A percentile compares a stretch with the other conserved stretches of the same genome.
Conservation (phyloP, 2,797 vertebrate genomes). For the Sardinella longiceps region DNA sequence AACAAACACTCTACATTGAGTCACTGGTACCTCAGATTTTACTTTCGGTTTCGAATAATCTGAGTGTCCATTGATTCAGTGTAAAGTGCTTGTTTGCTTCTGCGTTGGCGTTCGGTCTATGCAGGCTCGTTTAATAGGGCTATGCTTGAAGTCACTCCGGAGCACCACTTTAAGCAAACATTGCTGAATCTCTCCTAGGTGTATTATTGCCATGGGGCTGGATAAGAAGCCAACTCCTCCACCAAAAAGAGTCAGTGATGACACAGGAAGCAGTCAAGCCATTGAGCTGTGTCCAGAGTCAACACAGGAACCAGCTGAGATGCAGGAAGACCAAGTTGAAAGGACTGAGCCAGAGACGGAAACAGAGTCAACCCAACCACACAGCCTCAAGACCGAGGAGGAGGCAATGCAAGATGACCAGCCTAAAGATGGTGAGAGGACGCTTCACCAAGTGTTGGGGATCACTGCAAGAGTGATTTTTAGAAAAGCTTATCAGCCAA, state of each 20-base stretch:
- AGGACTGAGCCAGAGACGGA: constrained; percentile 44
- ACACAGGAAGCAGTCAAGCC: constrained; percentile 48
- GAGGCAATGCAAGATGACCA: constrained; percentile 52
- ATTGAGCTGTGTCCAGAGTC: constrained; percentile 41
- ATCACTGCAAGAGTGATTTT: no score
- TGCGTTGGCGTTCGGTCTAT: no score
- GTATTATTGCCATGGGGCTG: constrained; percentile 87
- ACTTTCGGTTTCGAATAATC: no score
- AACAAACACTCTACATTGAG: no score
- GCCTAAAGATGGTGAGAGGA: constrained; percentile 67
- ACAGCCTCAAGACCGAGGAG: constrained; percentile 9
- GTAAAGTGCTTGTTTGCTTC: no score
- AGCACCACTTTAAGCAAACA: not conserved
- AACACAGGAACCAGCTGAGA: constrained; percentile 47
- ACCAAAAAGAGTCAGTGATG: constrained; percentile 71
- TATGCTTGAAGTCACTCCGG: no score
- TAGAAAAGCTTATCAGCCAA: no score
- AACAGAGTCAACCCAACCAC: constrained; percentile 37
- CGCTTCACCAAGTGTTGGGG: no score
- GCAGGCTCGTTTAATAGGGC: no score
- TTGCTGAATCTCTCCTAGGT: constrained; percentile 69
- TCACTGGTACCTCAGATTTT: no score
- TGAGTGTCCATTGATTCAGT: no score
- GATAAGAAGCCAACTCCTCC: constrained; percentile 83
- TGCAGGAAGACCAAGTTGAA: constrained; percentile 35